Evolutionary conservation across 1,140 invertebrate genomes (phyloP), one percentile per base, ranked within the genome.

Genomic region (Mamestra configurata): DNA sequence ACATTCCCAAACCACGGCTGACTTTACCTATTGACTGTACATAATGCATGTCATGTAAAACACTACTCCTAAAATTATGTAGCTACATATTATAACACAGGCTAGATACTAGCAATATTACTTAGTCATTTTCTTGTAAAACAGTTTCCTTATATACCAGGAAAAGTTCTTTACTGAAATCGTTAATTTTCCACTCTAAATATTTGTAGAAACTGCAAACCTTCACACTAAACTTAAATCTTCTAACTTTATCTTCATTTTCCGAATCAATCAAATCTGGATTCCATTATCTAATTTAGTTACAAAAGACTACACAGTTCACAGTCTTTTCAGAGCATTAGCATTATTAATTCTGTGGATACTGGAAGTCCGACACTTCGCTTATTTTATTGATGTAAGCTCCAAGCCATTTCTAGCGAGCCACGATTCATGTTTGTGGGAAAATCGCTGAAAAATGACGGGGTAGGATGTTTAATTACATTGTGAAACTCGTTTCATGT

Each of bases 41-140:
- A 91, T 92, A 89, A 92, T 92, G 87, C 87, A 90, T 92, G 84
- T 66, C 86, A 90, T 92, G 85, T 71, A 86, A 84, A 64, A 77
- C 57, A 77, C n/a, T 7, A 11, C 20, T 40, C 61, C n/a, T 66
- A 5, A 40, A 66, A 40, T 70, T 18, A 37, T 46, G 53, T 57
- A 71, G 43, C 2, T 31, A 31, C 27, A 81, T 75, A 75, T 73
- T 46, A 77, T 75, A 73, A 72, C 57, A 61, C 46, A 61, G 37
- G 46, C 24, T 4, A n/a, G 27, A 4, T 13, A 31, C 35, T 35
- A 13, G 18, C 18, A 20, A 27, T 0, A 49, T 49, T n/a, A 49
- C 43, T 13, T n/a, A n/a, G 0, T 11, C 40, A 35, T 11, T 43
- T 43, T 43, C 0, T 11, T 1, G 40, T 8, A 43, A 43, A 43